phyloP scores from a whole-genome alignment of 2,113 vertebrate genomes.

The Tauraco erythrolophus region DNA sequence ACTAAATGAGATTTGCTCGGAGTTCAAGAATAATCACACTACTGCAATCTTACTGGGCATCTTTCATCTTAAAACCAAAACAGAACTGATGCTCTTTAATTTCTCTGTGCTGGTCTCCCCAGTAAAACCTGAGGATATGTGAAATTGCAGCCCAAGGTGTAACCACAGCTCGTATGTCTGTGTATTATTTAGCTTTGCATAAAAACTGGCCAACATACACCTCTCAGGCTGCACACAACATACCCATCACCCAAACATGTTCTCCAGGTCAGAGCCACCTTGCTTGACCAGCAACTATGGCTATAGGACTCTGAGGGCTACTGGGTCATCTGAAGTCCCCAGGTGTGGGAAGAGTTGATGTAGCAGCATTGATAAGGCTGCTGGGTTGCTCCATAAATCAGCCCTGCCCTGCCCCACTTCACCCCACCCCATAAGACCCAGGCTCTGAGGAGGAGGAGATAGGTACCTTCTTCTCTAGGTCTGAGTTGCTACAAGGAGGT shows the following conservation, averaged over 20 bases:
- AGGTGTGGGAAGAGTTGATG: neutral
- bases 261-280: neutral
- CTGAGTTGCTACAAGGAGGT: neutral
- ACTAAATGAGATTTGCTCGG: neutral
- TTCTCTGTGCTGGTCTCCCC: neutral
- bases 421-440: accelerated
- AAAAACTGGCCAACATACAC: neutral
- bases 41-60: accelerated
- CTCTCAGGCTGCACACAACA: neutral
- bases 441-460: neutral
- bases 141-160: neutral
- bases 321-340: neutral
- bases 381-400: neutral
- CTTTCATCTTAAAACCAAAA: neutral
- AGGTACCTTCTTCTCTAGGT: neutral
- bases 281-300: neutral
- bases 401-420: neutral
- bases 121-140: neutral
- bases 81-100: neutral
- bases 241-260: neutral
- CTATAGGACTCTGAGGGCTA: neutral
- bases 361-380: neutral
- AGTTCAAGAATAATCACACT: neutral
- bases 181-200: neutral
- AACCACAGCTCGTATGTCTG: neutral